Evolutionary conservation across 1,140 invertebrate species (phyloP), one percentile per base, ranked within the genome.

Genomic region (Probaryconus sp.): DNA sequence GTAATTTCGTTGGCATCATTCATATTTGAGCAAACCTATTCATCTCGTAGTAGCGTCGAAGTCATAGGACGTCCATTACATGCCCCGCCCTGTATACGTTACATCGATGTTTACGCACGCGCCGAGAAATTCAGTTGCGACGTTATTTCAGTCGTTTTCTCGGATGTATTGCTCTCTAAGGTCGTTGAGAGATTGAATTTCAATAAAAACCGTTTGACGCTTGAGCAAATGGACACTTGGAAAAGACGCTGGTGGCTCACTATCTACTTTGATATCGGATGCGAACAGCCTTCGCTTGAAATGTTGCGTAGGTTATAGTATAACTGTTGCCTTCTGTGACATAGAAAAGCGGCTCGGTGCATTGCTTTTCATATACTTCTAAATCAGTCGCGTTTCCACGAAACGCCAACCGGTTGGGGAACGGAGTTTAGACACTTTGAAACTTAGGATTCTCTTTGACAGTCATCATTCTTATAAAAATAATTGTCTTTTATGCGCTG

Each of bases 231-330:
- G 77, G 64, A 71, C 61, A 50, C 68, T 75, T 38, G 45, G 71
- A 63, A 75, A 71, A 79, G 79, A 77, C 55, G 63, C 7, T 42
- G 56, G 30, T 35, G 47, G 42, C 40, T 30, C 43, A 5, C 31
- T 58, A 42, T 51, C 55, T 47, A 79, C 75, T 81, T 79, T 79
- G 73, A 79, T 53, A 78, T 60, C 56, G 51, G 70, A 76, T 33
- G 63, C 79, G n/a, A n/a, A 28, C 28, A 24, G 24, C 30, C 21
- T 42, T 18, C 13, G 14, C 26, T 47, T 75, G 56, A 70, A 67
- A 77, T 31, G 74, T 69, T 55, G 63, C 69, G 64, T 38, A 55
- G 65, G 50, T 73, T 79, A 78, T 70, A 65, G 30, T 26, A n/a
- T n/a, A 47, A 31, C 31, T 17, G 37, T 33, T 13, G 31, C 13